Evolutionary conservation across 1,140 invertebrate species (phyloP).

Genomic region (Drosophila erecta): DNA sequence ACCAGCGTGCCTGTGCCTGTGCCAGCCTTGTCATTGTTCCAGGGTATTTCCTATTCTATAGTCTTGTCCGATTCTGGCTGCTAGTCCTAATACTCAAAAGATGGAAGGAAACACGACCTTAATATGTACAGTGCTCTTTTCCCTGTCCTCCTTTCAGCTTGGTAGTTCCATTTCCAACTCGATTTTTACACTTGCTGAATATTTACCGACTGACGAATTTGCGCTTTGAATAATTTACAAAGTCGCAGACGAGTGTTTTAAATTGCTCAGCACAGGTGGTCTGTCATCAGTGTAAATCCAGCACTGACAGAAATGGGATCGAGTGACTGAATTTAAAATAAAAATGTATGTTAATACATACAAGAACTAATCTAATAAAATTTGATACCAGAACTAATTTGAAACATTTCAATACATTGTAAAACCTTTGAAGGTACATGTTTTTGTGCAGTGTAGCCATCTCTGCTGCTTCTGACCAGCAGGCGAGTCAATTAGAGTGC

Average conservation of each 20-base stretch:
- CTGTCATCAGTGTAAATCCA: conserved; percentile 7
- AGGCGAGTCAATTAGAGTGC: conserved; percentile 41
- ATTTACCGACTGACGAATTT: conserved; percentile 24
- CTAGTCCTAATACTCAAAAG: background rate
- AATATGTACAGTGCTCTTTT: background rate
- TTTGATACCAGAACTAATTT: no score
- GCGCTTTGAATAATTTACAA: conserved; percentile 25
- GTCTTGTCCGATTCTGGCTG: background rate
- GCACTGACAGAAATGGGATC: background rate
- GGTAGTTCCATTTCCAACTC: background rate
- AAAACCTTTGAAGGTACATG: background rate
- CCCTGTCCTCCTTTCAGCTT: background rate
- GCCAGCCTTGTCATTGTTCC: conserved; percentile 44
- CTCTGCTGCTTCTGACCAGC: conserved; percentile 11
- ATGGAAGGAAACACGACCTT: background rate
- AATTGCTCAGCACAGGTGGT: conserved; percentile 10
- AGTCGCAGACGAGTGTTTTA: conserved; percentile 14
- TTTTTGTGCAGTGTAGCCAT: conserved; percentile 6
- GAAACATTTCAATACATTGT: no score
- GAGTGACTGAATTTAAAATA: background rate
- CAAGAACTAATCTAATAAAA: background rate
- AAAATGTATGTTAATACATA: background rate
- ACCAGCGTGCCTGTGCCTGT: conserved; percentile 1
- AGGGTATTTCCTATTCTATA: conserved; percentile 12
- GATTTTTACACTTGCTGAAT: conserved; percentile 16